Evolutionary conservation across 2,113 vertebrate species (phyloP).

Genomic region (Xiphias gladius): DNA sequence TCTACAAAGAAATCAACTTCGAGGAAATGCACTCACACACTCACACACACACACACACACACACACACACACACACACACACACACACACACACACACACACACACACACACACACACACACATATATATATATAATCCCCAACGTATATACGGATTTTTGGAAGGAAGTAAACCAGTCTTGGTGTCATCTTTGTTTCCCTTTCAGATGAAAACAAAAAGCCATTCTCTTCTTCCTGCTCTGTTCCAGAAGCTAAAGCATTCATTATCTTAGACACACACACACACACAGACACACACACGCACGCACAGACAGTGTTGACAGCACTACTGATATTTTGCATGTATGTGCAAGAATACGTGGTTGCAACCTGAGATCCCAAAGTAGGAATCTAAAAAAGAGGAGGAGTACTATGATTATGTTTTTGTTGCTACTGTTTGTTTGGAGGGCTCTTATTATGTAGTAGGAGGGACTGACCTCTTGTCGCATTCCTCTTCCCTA

Average conservation of each 20-base stretch:
- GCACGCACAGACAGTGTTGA: not conserved
- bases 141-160: slow-evolving; percentile 33
- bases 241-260: slow-evolving; percentile 60
- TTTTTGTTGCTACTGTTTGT: slow-evolving; percentile 37
- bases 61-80: not conserved
- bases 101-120: not conserved
- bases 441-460: slow-evolving; percentile 37
- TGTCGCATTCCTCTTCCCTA: slow-evolving; percentile 83
- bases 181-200: slow-evolving; percentile 52
- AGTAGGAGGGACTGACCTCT: slow-evolving; percentile 77
- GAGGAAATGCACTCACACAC: slow-evolving; percentile 3
- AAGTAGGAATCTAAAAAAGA: slow-evolving; percentile 25
- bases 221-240: slow-evolving; percentile 60
- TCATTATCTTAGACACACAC: slow-evolving; percentile 59
- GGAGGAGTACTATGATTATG: slow-evolving; percentile 51
- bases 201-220: slow-evolving; percentile 72
- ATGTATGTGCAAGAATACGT: slow-evolving; percentile 31
- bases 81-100: no score
- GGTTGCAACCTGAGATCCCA: slow-evolving; percentile 22
- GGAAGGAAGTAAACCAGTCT: slow-evolving; percentile 53
- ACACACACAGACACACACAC: not conserved
- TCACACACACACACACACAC: not conserved
- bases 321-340: slow-evolving; percentile 76
- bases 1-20: slow-evolving; percentile 29
- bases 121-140: not conserved